Percentiles rank a stretch among this genome's conserved stretches.
phyloP scores from a whole-genome alignment of 2,113 vertebrate genomes.

The Campylorhamphus procurvoides region DNA sequence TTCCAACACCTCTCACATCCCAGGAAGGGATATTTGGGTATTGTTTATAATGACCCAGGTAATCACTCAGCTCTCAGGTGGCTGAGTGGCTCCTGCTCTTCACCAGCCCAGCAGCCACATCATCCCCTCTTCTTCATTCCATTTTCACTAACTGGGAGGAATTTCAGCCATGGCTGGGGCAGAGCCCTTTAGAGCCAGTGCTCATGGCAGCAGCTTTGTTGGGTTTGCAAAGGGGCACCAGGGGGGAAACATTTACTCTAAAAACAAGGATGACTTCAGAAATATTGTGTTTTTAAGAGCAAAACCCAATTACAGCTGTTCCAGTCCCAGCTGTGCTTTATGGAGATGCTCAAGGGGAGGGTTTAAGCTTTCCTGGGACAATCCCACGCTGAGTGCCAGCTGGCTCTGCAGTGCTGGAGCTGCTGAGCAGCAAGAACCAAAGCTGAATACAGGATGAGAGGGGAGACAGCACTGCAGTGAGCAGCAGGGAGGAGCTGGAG shows the following conservation, averaged over 20 bases:
- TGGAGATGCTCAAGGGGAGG: neutral
- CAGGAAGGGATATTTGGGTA: rapidly evolving
- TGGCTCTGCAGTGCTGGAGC: neutral
- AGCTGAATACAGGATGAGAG: slow-evolving; percentile 3
- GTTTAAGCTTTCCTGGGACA: neutral
- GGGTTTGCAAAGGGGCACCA: neutral
- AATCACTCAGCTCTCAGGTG: neutral
- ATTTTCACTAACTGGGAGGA: neutral
- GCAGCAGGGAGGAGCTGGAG: neutral
- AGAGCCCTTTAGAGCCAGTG: neutral
- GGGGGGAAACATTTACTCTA: neutral
- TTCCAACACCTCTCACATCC: neutral
- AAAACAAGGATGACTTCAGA: neutral
- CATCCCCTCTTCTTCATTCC: neutral
- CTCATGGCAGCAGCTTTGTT: neutral
- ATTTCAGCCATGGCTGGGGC: neutral
- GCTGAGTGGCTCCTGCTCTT: neutral
- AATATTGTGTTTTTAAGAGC: neutral
- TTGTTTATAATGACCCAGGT: neutral
- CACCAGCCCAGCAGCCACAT: neutral
- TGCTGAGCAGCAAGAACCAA: neutral
- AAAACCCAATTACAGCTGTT: neutral
- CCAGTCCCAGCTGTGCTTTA: neutral
- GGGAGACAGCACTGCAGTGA: neutral
- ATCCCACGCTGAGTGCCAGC: neutral